Evolutionary conservation across 2,888 invertebrate species (phyloP).

Genomic region (Cryptops parisi): DNA sequence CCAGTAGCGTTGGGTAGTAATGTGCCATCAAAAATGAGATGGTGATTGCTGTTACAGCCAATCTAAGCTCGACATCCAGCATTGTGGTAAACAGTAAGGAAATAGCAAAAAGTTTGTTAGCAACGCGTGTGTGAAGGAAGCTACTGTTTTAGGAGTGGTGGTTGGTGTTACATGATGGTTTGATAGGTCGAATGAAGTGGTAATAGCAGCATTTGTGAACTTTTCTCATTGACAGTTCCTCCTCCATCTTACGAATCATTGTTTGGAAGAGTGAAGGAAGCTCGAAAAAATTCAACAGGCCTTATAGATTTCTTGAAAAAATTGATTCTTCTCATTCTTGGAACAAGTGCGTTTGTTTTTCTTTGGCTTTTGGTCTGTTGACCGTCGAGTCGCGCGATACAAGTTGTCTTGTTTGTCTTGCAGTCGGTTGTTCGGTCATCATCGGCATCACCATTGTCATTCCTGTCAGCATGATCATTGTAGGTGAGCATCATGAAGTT

Average conservation of each 20-base stretch:
- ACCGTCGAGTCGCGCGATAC: too few species aligned
- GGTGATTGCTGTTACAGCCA: too few species aligned
- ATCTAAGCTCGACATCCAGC: too few species aligned
- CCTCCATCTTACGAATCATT: conserved; percentile 52
- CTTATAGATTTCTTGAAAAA: conserved; percentile 46
- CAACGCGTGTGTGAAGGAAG: too few species aligned
- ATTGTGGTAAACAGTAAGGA: too few species aligned
- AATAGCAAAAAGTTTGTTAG: too few species aligned
- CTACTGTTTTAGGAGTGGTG: too few species aligned
- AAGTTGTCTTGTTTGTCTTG: conserved; percentile 26
- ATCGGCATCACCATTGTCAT: conserved; percentile 46
- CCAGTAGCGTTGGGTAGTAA: too few species aligned
- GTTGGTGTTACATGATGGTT: too few species aligned
- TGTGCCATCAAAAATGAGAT: too few species aligned
- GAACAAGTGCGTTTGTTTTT: conserved; percentile 41
- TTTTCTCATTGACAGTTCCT: conserved; percentile 40
- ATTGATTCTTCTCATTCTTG: conserved; percentile 42
- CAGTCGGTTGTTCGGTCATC: conserved; percentile 50
- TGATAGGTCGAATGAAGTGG: too few species aligned
- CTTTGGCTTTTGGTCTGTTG: conserved; percentile 44
- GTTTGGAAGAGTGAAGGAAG: conserved; percentile 47
- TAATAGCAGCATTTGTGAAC: too few species aligned
- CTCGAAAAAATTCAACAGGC: conserved; percentile 44
- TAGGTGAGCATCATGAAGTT: conserved; percentile 34
- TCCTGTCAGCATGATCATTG: conserved; percentile 51